Evolutionary conservation across 2,113 vertebrate species (phyloP).

Genomic region (Tinamus guttatus): DNA sequence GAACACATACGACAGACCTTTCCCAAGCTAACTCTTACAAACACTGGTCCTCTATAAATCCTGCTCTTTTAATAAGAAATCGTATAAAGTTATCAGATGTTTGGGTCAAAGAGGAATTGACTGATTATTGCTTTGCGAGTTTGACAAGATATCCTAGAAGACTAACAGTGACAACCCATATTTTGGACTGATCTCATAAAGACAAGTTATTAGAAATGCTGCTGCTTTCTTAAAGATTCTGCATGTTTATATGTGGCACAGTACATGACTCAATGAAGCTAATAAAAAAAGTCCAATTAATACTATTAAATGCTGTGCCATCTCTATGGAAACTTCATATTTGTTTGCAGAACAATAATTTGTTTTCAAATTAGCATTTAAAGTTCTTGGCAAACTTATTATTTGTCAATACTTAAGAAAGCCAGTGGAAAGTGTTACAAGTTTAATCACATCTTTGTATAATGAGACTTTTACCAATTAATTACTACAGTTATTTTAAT

Average conservation of each 20-base stretch:
- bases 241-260: not conserved
- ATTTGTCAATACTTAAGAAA: not conserved
- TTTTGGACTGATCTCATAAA: not conserved
- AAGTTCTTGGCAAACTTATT: not conserved
- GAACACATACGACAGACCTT: not conserved
- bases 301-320: not conserved
- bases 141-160: not conserved
- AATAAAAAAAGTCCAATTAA: not conserved
- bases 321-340: not conserved
- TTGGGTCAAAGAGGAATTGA: not conserved
- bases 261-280: not conserved
- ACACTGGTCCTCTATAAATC: not conserved
- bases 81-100: not conserved
- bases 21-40: not conserved
- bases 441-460: not conserved
- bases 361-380: not conserved
- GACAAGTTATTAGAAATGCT: not conserved
- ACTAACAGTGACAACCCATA: not conserved
- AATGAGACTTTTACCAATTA: not conserved
- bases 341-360: not conserved
- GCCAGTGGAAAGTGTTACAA: not conserved
- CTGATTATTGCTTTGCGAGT: not conserved
- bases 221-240: not conserved
- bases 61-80: not conserved
- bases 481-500: not conserved